These are phyloP conservation scores for Disparrhopalites patrizii DNA, from an alignment of 2,888 invertebrate genomes.

Conservation along the genomic window DNA sequence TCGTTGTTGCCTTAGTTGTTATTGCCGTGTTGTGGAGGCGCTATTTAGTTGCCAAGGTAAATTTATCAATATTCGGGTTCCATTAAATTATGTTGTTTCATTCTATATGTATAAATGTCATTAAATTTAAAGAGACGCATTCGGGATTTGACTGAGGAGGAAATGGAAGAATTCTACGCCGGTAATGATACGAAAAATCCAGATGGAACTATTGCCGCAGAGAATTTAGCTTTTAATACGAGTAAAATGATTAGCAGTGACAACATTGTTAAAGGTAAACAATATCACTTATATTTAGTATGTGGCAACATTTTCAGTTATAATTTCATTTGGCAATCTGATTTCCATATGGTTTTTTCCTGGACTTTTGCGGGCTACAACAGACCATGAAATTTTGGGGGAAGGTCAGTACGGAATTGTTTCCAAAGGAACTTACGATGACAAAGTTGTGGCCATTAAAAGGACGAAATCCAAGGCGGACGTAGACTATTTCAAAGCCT, in stretches of 20 bases:
- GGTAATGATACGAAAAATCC: neutral
- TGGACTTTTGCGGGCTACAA: no score
- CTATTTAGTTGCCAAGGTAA: neutral
- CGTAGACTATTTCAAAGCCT: neutral
- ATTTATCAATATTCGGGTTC: no score
- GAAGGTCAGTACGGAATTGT: slow-evolving; percentile 1
- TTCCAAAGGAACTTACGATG: neutral
- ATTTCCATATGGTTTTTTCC: neutral
- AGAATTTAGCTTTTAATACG: neutral
- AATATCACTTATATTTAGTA: no score
- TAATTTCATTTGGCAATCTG: neutral
- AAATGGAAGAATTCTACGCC: neutral
- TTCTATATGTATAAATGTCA: neutral
- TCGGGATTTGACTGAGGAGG: neutral
- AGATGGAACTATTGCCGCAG: neutral
- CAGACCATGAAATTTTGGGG: neutral
- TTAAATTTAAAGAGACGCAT: neutral
- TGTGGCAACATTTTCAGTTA: no score
- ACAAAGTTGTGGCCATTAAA: neutral
- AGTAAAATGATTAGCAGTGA: neutral
- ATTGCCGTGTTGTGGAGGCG: neutral
- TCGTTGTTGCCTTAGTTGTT: neutral
- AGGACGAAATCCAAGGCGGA: neutral
- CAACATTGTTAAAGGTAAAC: neutral
- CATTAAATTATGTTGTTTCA: no score